Evolutionary conservation across 1,140 invertebrate genomes (phyloP), one percentile per base, ranked within the genome.

Genomic region (Pygmarrhopalites habei): DNA sequence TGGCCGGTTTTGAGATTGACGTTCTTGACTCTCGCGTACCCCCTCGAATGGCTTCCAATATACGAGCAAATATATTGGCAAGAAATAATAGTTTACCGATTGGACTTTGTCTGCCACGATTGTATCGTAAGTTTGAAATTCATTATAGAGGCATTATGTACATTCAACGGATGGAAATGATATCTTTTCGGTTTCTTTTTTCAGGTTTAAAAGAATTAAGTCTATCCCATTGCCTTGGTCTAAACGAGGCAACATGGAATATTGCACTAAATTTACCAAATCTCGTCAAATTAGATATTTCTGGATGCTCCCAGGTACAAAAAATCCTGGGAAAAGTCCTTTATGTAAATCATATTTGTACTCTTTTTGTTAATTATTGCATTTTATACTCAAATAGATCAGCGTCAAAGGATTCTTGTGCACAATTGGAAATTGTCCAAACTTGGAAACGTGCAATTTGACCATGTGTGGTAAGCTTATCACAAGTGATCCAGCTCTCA

Each of bases 171-270:
- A n/a, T n/a, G 39, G 10, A 49, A 49, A 10, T 23, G 19, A 23
- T n/a, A 7, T 14, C 19, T 10, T 49, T 12, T 49, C 19, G 10
- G 46, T 49, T 15, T 7, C n/a, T 44, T 12, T 61, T 55, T 55
- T 26, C 53, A 63, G 61, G 32, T 28, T 21, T 63, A 17, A 39
- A 28, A 30, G 28, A 21, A 39, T n/a, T 63, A 43, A 58, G 53
- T 51, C 19, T 63, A 21, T 58, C 53, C 1, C 30, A 23, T 1
- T 63, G 61, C 44, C 51, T 39, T 28, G 55, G 17, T 28, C 23
- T 63, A 25, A 43, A 30, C 58, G 61, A 63, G 29, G 53, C 61
- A 19, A 41, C 53, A 1, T 63, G 61, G 61, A 63, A 57, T 25
- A 19, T 63, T 10, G 61, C 61, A 10, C 41, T 63, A 23, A 25